These are phyloP conservation scores for Coremacera marginata DNA, from an alignment of 2,888 invertebrate species.

Conservation along the genomic window DNA sequence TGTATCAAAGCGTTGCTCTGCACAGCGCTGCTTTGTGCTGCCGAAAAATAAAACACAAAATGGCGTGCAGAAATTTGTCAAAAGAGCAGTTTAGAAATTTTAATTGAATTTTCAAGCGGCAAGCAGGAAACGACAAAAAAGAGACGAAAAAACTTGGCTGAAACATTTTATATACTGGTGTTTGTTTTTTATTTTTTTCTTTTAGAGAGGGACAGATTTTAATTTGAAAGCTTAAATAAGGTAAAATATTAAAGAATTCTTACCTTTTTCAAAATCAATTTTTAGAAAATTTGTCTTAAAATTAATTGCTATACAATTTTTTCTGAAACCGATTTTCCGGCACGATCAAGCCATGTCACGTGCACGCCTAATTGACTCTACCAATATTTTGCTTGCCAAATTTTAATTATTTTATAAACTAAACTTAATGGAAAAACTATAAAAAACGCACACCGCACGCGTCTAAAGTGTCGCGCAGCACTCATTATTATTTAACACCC, in stretches of 20 bases:
- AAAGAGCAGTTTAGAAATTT: constrained; percentile 15
- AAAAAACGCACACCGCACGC: not conserved
- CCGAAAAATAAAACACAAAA: not conserved
- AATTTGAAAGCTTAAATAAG: not conserved
- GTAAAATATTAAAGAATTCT: too few relatives aligned
- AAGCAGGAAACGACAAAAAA: not conserved
- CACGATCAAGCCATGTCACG: not conserved
- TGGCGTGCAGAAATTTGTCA: not conserved
- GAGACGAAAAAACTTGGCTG: not conserved
- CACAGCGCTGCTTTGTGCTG: constrained; percentile 5
- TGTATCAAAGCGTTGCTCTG: constrained; percentile 1
- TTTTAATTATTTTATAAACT: constrained; percentile 13
- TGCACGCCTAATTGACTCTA: not conserved
- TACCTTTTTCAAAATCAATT: too few relatives aligned
- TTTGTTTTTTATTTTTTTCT: not conserved
- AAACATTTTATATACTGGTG: not conserved
- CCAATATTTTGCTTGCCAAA: not conserved
- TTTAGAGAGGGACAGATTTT: not conserved
- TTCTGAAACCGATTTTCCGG: not conserved
- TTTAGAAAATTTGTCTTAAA: not conserved
- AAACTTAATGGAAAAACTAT: not conserved
- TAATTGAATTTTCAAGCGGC: not conserved
- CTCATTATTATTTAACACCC: not conserved
- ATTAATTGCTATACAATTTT: not conserved
- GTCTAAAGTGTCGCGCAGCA: not conserved